Percentiles rank a stretch among this genome's conserved stretches.
Evolutionary conservation across 2,888 invertebrate genomes (phyloP).

Genomic region (Tromatobia lineatoria): DNA sequence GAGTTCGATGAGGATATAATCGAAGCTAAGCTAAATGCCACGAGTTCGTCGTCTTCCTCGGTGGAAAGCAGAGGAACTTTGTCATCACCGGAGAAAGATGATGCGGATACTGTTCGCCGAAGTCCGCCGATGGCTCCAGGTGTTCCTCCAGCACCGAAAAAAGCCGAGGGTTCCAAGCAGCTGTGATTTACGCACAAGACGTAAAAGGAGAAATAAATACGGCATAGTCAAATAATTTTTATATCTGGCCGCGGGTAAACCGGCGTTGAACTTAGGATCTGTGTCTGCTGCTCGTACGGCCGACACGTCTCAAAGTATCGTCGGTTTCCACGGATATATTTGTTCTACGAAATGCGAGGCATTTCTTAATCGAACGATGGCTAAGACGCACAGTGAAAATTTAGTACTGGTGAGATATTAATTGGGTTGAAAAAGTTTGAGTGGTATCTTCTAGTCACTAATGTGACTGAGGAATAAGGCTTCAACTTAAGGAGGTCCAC

Average conservation of each 20-base stretch:
- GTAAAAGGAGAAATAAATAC: constrained; percentile 62
- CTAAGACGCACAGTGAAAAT: constrained; percentile 44
- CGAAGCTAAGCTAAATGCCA: constrained; percentile 30
- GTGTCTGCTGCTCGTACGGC: constrained; percentile 8
- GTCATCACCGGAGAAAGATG: constrained; percentile 68
- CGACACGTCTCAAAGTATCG: constrained; percentile 5
- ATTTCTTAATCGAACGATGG: constrained; percentile 30
- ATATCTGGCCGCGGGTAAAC: constrained; percentile 47
- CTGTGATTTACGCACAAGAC: constrained; percentile 79
- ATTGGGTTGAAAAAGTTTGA: not conserved
- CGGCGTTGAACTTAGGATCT: constrained; percentile 5
- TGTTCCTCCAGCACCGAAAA: constrained; percentile 79
- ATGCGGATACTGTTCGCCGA: constrained; percentile 70
- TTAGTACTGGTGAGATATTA: constrained; percentile 23
- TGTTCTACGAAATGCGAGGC: constrained; percentile 15
- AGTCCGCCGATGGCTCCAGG: constrained; percentile 75
- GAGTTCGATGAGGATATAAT: constrained; percentile 64
- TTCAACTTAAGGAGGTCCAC: not conserved
- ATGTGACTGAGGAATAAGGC: not conserved
- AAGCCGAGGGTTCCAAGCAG: constrained; percentile 83
- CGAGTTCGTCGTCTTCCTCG: constrained; percentile 47
- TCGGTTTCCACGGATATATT: constrained; percentile 19
- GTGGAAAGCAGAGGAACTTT: constrained; percentile 71
- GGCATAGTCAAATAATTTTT: constrained; percentile 62
- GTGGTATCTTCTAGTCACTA: not conserved